These are phyloP conservation scores for Synanthedon formicaeformis DNA, from an alignment of 2,888 invertebrate species.

Conservation along the genomic window DNA sequence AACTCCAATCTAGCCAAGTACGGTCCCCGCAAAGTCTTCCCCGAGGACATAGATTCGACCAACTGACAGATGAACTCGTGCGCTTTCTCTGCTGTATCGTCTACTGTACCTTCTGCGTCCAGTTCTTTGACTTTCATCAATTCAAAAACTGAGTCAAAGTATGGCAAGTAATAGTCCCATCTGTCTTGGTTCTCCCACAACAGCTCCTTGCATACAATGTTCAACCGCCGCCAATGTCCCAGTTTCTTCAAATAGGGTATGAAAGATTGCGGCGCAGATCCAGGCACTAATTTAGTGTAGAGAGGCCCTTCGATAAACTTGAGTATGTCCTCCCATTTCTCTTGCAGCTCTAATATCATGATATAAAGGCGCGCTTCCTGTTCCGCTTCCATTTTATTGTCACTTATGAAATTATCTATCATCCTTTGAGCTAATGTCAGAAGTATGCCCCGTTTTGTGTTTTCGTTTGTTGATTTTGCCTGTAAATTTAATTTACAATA, in stretches of 20 bases:
- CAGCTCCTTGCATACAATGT: conserved; percentile 78
- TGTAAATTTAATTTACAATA: conserved; percentile 11
- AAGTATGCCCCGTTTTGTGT: conserved; percentile 75
- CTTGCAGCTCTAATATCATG: conserved; percentile 81
- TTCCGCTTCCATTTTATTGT: conserved; percentile 91
- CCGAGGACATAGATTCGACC: conserved; percentile 56
- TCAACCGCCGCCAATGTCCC: conserved; percentile 80
- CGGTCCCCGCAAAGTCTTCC: conserved; percentile 78
- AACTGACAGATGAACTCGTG: conserved; percentile 60
- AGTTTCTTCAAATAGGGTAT: conserved; percentile 81
- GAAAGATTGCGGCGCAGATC: conserved; percentile 76
- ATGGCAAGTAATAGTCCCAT: conserved; percentile 81
- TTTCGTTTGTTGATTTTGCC: conserved; percentile 60
- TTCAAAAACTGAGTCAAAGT: conserved; percentile 78
- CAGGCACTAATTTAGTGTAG: conserved; percentile 76
- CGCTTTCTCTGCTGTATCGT: conserved; percentile 57
- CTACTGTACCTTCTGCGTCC: conserved; percentile 28
- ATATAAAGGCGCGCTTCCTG: conserved; percentile 93
- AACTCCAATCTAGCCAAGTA: conserved; percentile 86
- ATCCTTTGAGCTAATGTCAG: conserved; percentile 92
- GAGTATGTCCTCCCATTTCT: conserved; percentile 85
- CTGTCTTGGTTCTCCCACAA: conserved; percentile 79
- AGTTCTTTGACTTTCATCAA: conserved; percentile 52
- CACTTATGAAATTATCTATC: conserved; percentile 89
- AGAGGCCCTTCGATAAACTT: conserved; percentile 84